Evolutionary conservation across 1,140 invertebrate genomes (phyloP).

Genomic region (Tigriopus japonicus): DNA sequence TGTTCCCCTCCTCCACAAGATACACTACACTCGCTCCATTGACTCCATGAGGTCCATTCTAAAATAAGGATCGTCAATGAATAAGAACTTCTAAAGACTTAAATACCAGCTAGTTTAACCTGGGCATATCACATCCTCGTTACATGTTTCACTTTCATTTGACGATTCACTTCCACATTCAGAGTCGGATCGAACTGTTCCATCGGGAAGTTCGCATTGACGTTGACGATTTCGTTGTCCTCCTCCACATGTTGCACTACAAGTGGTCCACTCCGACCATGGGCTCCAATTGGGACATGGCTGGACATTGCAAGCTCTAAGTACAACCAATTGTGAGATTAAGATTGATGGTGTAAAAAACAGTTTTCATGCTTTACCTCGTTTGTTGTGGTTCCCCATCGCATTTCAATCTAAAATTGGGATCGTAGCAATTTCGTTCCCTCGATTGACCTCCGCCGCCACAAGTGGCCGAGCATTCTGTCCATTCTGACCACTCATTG

Average conservation of each 20-base stretch:
- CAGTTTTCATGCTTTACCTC: background rate
- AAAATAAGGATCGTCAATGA: background rate
- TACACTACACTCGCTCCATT: conserved; percentile 29
- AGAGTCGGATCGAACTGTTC: background rate
- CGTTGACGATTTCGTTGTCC: background rate
- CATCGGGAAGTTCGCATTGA: conserved; percentile 1
- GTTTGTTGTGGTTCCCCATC: background rate
- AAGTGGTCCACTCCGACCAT: conserved; percentile 10
- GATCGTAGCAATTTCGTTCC: background rate
- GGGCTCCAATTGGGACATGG: conserved; percentile 2
- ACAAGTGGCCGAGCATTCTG: background rate
- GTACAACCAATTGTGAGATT: background rate
- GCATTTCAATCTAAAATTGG: background rate
- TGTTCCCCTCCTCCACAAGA: conserved; percentile 37
- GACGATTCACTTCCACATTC: background rate
- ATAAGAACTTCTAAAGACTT: too few species aligned
- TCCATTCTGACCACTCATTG: conserved; percentile 8
- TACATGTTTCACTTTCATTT: background rate
- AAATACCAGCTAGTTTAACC: too few species aligned
- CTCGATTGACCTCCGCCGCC: background rate
- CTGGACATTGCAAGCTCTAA: background rate
- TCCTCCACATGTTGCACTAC: conserved; percentile 9
- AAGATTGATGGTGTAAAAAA: background rate
- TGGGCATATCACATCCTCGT: background rate
- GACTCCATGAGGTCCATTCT: conserved; percentile 32